Percentiles rank a stretch among this genome's conserved stretches.
phyloP scores from a whole-genome alignment of 1,140 invertebrate species.

The Holcopasites calliopsidis region DNA sequence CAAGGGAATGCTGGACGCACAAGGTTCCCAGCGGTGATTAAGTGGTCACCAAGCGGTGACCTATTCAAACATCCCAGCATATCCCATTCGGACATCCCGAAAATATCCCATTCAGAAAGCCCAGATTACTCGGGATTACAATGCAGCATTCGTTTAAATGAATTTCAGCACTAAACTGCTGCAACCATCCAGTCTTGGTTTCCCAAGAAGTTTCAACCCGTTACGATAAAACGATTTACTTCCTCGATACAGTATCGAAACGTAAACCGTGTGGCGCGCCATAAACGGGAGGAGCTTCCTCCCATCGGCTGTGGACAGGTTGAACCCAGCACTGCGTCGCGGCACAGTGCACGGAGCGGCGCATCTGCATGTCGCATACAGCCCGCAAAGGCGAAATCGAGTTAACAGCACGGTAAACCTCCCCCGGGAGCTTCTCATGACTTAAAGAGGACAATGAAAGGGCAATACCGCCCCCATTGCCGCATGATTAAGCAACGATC shows the following conservation, averaged over 20 bases:
- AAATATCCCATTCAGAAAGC: too few relatives aligned
- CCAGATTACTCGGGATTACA: too few relatives aligned
- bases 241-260: too few relatives aligned
- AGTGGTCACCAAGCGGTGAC: too few relatives aligned
- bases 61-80: too few relatives aligned
- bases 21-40: too few relatives aligned
- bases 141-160: too few relatives aligned
- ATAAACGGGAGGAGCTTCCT: background rate
- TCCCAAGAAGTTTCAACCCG: background rate
- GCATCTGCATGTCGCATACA: conserved; percentile 46
- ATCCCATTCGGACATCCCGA: too few relatives aligned
- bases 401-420: conserved; percentile 48
- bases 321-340: background rate
- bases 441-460: conserved; percentile 37
- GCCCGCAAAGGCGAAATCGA: conserved; percentile 51
- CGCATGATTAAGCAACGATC: conserved; percentile 19
- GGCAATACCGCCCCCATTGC: conserved; percentile 8
- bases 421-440: conserved; percentile 17
- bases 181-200: too few relatives aligned
- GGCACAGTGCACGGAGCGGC: conserved; percentile 34
- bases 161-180: too few relatives aligned
- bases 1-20: too few relatives aligned
- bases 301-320: background rate
- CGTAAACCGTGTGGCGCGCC: background rate
- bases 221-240: background rate